These are phyloP conservation scores for Petrocephalus sullivani DNA, from an alignment of 2,797 vertebrate genomes.

Conservation along the genomic window DNA sequence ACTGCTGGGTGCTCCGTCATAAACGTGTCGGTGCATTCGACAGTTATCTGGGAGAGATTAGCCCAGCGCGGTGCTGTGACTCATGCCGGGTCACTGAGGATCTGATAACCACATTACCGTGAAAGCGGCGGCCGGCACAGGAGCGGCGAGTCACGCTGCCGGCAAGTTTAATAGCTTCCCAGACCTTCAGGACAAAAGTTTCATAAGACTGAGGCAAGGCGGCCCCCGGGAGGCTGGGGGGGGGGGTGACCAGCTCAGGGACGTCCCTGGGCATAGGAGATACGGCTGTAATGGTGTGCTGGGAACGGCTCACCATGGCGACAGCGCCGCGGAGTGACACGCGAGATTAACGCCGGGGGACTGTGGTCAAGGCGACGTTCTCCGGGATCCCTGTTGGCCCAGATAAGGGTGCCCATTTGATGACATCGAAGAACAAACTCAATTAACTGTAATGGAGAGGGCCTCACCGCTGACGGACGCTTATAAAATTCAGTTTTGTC, in stretches of 20 bases:
- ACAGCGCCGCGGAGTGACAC: conserved; percentile 33
- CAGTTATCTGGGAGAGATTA: not conserved
- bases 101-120: conserved; percentile 11
- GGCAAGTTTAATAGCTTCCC: conserved; percentile 10
- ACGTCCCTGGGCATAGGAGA: not conserved
- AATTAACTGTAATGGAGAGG: conserved; percentile 54
- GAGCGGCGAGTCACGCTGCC: not conserved
- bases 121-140: not conserved
- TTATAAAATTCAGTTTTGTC: conserved; percentile 48
- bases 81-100: not conserved
- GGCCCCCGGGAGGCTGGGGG: not conserved
- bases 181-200: not conserved
- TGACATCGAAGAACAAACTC: conserved; percentile 53
- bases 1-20: not conserved
- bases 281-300: not conserved
- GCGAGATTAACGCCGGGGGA: conserved; percentile 42
- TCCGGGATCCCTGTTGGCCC: conserved; percentile 41
- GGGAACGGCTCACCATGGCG: conserved; percentile 12
- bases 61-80: not conserved
- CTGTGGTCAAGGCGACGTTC: conserved; percentile 35
- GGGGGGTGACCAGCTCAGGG: not conserved
- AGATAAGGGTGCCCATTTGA: conserved; percentile 49
- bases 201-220: not conserved
- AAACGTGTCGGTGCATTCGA: not conserved
- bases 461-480: conserved; percentile 38